Conservation (phyloP, 2,888 invertebrate species). For the Drosophila melanosoma region DNA sequence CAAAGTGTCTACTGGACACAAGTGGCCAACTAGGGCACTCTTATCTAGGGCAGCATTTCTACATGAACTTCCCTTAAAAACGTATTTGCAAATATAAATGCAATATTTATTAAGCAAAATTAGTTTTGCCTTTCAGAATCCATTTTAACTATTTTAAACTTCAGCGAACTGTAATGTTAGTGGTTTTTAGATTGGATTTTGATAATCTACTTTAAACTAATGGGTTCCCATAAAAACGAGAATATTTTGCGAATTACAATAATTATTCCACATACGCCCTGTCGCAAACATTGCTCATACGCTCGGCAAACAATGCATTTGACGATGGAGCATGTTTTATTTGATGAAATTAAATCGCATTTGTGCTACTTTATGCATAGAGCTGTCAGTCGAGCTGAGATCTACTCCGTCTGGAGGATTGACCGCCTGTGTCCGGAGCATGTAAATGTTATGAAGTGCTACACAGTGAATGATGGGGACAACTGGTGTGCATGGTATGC, state of each 20-base stretch:
- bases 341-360: constrained; percentile 42
- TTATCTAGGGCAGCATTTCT: neutral
- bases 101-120: neutral
- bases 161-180: neutral
- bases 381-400: constrained; percentile 8
- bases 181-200: neutral
- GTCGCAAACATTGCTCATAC: constrained; percentile 37
- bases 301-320: constrained; percentile 29
- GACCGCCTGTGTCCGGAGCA: constrained; percentile 17
- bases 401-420: neutral
- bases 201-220: neutral
- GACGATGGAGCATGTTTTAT: constrained; percentile 36
- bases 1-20: neutral
- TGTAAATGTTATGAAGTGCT: constrained; percentile 45
- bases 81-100: neutral
- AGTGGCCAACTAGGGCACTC: neutral
- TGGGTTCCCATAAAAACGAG: neutral
- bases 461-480: constrained; percentile 44
- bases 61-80: too few species aligned
- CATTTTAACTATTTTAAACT: neutral
- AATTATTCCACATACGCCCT: neutral
- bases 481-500: constrained; percentile 43
- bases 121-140: neutral
- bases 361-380: constrained; percentile 30
- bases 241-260: neutral